Percentiles rank a stretch among this genome's conserved stretches.
Conservation (phyloP, 2,797 vertebrate genomes). For the Aratinga solstitialis region DNA sequence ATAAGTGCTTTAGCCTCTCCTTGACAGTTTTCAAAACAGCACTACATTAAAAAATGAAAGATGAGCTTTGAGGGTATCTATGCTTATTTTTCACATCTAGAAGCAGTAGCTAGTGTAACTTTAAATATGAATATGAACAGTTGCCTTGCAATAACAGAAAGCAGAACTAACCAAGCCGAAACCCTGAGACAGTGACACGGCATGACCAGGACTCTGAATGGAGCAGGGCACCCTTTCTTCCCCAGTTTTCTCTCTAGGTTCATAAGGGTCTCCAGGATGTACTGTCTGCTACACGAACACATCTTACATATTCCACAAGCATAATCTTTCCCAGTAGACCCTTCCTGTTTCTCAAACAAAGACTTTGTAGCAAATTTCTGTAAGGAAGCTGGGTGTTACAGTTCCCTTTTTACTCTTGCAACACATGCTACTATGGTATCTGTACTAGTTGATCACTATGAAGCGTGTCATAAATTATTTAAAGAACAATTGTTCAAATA, state of each 20-base stretch:
- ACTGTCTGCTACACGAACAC: not conserved
- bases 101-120: not conserved
- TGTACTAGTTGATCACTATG: not conserved
- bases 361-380: not conserved
- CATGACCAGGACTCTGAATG: fast-evolving
- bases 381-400: not conserved
- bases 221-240: not conserved
- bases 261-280: not conserved
- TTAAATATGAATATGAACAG: not conserved
- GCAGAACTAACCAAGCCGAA: not conserved
- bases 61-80: not conserved
- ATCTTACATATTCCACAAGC: not conserved
- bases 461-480: conserved; percentile 55
- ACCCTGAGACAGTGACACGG: not conserved
- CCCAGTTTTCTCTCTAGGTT: not conserved
- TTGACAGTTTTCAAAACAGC: not conserved
- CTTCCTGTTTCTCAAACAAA: not conserved
- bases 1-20: not conserved
- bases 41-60: not conserved
- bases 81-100: not conserved
- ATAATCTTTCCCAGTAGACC: not conserved
- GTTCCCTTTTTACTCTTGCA: not conserved
- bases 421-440: not conserved
- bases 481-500: conserved; percentile 35
- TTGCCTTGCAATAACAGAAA: not conserved